Conservation (phyloP, 2,797 vertebrate species). For the Esox masquinongy region DNA sequence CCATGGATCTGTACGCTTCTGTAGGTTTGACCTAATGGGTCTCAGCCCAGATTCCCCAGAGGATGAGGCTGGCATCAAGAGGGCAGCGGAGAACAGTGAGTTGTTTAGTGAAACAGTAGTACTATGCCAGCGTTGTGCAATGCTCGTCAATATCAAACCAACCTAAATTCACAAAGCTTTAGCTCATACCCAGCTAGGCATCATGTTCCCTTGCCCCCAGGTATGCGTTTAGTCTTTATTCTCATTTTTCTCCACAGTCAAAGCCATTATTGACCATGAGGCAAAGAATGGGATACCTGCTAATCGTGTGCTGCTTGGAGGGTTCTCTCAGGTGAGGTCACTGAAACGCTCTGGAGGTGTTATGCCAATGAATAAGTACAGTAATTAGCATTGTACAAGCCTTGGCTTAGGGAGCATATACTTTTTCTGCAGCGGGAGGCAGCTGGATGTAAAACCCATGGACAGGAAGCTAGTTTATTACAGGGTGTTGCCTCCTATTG, state of each 20-base stretch:
- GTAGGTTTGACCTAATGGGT: slow-evolving; percentile 96
- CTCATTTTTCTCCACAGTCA: slow-evolving; percentile 75
- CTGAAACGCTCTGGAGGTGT: not conserved
- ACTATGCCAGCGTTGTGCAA: not conserved
- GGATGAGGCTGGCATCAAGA: slow-evolving; percentile 95
- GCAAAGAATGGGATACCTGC: slow-evolving; percentile 94
- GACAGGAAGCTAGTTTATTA: no score
- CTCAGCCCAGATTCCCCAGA: slow-evolving; percentile 89
- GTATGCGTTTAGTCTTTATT: not conserved
- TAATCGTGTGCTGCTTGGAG: slow-evolving; percentile 91
- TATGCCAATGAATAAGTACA: not conserved
- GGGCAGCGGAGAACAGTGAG: slow-evolving; percentile 95
- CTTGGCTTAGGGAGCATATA: no score
- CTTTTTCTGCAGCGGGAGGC: no score
- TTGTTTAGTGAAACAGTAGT: not conserved
- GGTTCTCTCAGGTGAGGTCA: slow-evolving; percentile 92
- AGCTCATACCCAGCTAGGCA: not conserved
- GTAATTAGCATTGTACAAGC: no score
- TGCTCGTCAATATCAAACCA: not conserved
- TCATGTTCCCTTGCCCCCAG: not conserved
- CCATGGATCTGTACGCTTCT: slow-evolving; percentile 34
- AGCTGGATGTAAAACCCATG: no score
- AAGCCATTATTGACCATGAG: slow-evolving; percentile 95
- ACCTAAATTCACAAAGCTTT: not conserved
- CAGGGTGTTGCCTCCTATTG: no score